Percentiles rank a stretch among this genome's conserved stretches.
Evolutionary conservation across 1,140 invertebrate species (phyloP).

Genomic region (Zaprionus davidi): DNA sequence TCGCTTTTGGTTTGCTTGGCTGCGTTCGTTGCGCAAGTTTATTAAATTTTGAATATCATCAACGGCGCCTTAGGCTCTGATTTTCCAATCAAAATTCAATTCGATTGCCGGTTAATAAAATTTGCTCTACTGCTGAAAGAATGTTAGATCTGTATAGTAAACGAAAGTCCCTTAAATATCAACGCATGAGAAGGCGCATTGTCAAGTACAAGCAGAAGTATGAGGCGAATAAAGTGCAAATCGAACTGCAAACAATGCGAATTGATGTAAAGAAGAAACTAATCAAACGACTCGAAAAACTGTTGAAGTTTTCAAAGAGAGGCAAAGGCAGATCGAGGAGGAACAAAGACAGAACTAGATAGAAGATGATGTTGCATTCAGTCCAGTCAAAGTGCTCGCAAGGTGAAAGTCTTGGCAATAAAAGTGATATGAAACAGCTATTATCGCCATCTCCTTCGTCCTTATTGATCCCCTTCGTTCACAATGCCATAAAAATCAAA

Average conservation of each 20-base stretch:
- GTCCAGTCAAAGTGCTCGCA: too few species aligned
- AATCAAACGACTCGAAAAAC: slow-evolving; percentile 30
- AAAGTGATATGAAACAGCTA: not conserved
- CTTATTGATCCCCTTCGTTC: slow-evolving; percentile 31
- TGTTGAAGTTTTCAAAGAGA: not conserved
- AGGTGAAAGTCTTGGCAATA: not conserved
- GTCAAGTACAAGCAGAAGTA: not conserved
- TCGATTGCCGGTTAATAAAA: slow-evolving; percentile 30
- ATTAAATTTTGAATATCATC: slow-evolving; percentile 52
- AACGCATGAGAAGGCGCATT: slow-evolving; percentile 20
- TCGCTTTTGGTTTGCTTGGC: slow-evolving; percentile 22
- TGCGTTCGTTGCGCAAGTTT: slow-evolving; percentile 46
- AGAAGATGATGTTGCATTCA: not conserved
- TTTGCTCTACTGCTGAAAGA: not conserved
- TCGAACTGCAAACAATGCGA: not conserved
- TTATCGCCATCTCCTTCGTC: not conserved
- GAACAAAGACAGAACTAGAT: not conserved
- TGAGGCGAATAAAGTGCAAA: not conserved
- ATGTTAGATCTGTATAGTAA: slow-evolving; percentile 30
- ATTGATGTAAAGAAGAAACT: slow-evolving; percentile 38
- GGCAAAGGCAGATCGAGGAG: not conserved
- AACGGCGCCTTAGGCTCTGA: slow-evolving; percentile 34
- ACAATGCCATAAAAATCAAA: slow-evolving; percentile 71
- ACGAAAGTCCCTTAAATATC: not conserved
- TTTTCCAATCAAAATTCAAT: slow-evolving; percentile 63